A percentile compares a stretch with the other conserved stretches of the same genome.
Evolutionary conservation across 1,140 invertebrate genomes (phyloP).

Genomic region (Nasonia giraulti): DNA sequence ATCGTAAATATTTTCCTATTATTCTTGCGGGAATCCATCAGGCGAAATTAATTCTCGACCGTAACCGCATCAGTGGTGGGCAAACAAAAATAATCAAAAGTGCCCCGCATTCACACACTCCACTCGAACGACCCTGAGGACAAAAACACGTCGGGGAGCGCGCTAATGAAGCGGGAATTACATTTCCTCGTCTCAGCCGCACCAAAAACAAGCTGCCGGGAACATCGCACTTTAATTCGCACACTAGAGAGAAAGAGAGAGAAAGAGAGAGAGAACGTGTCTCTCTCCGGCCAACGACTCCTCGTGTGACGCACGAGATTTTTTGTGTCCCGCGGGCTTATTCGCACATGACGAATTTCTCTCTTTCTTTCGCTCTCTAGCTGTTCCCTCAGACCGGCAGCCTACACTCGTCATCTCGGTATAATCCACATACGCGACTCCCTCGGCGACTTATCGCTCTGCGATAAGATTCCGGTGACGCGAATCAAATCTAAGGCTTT

Average conservation of each 20-base stretch:
- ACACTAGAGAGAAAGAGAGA: not conserved
- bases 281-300: not conserved
- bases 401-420: not conserved
- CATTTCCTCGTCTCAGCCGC: not conserved
- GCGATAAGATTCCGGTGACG: too few species aligned
- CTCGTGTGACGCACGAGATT: slow-evolving; percentile 15
- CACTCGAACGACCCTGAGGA: not conserved
- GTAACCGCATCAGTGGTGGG: not conserved
- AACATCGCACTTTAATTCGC: slow-evolving; percentile 1
- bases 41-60: not conserved
- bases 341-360: not conserved
- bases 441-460: too few species aligned
- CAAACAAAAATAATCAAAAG: not conserved
- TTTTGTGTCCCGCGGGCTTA: not conserved
- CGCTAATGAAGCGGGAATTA: not conserved
- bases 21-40: not conserved
- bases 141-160: not conserved
- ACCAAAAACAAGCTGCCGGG: not conserved
- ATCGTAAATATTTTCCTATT: too few species aligned
- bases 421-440: not conserved
- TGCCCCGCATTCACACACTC: not conserved
- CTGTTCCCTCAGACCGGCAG: not conserved
- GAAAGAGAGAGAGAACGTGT: not conserved
- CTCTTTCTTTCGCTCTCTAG: not conserved
- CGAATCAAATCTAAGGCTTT: not conserved